These are phyloP conservation scores for Nannoperca obscura DNA, from an alignment of 2,797 vertebrate genomes.

Conservation along the genomic window DNA sequence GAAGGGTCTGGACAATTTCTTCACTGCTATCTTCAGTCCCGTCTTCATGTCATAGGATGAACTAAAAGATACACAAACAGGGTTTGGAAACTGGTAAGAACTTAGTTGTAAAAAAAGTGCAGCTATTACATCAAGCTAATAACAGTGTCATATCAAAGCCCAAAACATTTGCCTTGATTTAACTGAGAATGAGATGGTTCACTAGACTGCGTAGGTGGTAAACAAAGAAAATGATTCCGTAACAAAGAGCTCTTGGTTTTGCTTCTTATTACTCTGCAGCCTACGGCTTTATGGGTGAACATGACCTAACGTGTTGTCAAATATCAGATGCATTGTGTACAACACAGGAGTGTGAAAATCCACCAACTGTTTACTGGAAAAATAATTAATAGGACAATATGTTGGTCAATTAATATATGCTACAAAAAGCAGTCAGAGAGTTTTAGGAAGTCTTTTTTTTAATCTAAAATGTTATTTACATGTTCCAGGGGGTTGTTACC, in stretches of 20 bases:
- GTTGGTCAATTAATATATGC: neutral
- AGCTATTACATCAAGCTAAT: neutral
- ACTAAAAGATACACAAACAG: slow-evolving; percentile 76
- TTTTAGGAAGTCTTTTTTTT: neutral
- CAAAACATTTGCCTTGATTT: slow-evolving; percentile 5
- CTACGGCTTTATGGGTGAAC: slow-evolving; percentile 21
- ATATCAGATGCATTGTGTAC: slow-evolving; percentile 14
- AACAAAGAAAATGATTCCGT: slow-evolving; percentile 60
- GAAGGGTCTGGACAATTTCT: slow-evolving; percentile 98
- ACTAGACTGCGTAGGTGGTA: slow-evolving; percentile 41
- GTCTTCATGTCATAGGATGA: slow-evolving; percentile 91
- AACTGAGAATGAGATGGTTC: slow-evolving; percentile 27
- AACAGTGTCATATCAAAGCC: slow-evolving; percentile 3
- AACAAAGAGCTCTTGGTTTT: slow-evolving; percentile 46
- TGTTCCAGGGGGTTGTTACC: neutral
- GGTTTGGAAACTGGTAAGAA: neutral
- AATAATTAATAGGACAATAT: neutral
- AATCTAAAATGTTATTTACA: neutral
- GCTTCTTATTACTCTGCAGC: slow-evolving; percentile 49
- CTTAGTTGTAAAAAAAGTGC: neutral
- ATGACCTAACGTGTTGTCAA: slow-evolving; percentile 39
- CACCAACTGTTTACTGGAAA: neutral
- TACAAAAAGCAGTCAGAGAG: neutral
- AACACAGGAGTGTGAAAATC: slow-evolving; percentile 17
- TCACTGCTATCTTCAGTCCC: slow-evolving; percentile 91